Percentiles rank a stretch among this genome's conserved stretches.
Evolutionary conservation across 2,113 vertebrate genomes (phyloP).

Genomic region (Merops nubicus): DNA sequence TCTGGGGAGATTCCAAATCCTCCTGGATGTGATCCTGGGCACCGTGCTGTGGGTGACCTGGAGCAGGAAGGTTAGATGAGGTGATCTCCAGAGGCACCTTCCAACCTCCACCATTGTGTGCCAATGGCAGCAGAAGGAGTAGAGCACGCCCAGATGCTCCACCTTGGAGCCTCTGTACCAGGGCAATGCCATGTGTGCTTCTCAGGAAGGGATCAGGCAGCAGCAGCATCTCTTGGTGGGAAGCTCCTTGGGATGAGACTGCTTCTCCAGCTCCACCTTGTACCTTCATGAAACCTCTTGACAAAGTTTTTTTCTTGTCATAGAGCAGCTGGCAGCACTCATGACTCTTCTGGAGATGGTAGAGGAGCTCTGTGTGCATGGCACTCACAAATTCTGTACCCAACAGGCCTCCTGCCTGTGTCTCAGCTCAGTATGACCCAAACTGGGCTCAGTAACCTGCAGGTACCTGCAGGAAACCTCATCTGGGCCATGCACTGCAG

Average conservation of each 20-base stretch:
- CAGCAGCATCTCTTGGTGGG: background rate
- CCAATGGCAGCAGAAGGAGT: background rate
- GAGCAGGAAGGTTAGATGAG: too few species aligned
- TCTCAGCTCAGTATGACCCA: background rate
- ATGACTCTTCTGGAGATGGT: background rate
- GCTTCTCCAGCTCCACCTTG: background rate
- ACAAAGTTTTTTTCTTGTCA: background rate
- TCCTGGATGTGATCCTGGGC: too few species aligned
- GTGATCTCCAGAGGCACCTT: too few species aligned
- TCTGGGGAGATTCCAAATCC: too few species aligned
- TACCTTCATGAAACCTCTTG: background rate
- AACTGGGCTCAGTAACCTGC: background rate
- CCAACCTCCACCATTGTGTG: too few species aligned
- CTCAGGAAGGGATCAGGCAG: background rate
- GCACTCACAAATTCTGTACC: background rate
- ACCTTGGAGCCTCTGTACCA: accelerated
- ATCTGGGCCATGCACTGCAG: accelerated
- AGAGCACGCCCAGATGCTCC: background rate
- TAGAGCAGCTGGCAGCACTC: background rate
- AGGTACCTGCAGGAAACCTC: background rate
- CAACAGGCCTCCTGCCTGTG: background rate
- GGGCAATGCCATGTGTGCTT: accelerated
- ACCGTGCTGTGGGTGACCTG: too few species aligned
- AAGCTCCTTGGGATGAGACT: background rate
- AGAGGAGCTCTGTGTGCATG: background rate